Percentiles rank a stretch among this genome's conserved stretches.
These are phyloP conservation scores for Clarias magur DNA, from an alignment of 2,113 vertebrate species.

Conservation along the genomic window DNA sequence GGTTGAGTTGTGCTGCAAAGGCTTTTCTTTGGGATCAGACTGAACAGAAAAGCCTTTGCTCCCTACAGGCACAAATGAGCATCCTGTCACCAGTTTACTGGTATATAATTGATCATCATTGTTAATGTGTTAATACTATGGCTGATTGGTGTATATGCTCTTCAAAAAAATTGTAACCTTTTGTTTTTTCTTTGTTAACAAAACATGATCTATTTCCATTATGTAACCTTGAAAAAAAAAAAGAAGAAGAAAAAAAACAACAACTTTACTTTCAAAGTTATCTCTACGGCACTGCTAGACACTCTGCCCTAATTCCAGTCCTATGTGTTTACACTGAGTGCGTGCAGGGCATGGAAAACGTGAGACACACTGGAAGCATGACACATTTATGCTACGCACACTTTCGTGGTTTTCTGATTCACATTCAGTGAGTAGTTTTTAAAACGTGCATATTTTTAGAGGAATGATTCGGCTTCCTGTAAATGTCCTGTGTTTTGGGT, in stretches of 20 bases:
- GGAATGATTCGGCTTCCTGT: conserved; percentile 27
- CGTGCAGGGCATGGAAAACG: neutral
- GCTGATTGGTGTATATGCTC: too few species aligned
- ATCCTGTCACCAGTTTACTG: too few species aligned
- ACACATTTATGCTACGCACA: neutral
- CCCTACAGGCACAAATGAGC: too few species aligned
- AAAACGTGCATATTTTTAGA: conserved; percentile 17
- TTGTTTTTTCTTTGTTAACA: neutral
- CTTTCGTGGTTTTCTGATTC: neutral
- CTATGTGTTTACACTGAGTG: conserved; percentile 7
- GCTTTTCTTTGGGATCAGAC: too few species aligned
- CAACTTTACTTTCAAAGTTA: neutral
- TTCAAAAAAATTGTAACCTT: too few species aligned
- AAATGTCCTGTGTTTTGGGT: conserved; percentile 26
- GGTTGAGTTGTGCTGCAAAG: too few species aligned
- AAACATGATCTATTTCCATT: neutral
- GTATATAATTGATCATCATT: too few species aligned
- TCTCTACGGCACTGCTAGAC: neutral
- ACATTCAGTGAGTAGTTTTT: conserved; percentile 1
- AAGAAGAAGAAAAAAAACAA: neutral
- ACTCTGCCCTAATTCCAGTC: neutral
- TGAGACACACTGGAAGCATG: neutral
- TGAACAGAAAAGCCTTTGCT: too few species aligned
- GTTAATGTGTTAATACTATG: too few species aligned
- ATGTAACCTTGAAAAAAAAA: neutral